Base-by-base conservation (phyloP, 2,888 invertebrate genomes). In the Drosophila niveifrons region DNA sequence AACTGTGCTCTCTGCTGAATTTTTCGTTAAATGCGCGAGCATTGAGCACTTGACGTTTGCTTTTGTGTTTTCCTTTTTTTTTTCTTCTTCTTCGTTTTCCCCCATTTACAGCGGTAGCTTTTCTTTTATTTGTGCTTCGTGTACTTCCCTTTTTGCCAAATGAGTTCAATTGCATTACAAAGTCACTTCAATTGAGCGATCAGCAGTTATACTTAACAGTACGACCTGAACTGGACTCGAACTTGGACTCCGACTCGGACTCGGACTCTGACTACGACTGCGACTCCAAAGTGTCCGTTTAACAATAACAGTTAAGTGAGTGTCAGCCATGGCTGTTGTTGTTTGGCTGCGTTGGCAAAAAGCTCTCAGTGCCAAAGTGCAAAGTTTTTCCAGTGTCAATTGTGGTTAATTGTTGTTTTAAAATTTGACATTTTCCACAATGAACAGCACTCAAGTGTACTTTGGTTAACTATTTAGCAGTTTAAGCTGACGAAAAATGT, bases 151-250 rank as follows among this genome's bases (percentile, higher is more conserved):
- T 62, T 10, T 9, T 50, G 31, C 57, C 57, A 75, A 87, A 78
- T 82, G 84, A 75, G 78, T 84, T 82, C 87, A 75, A 82, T 82
- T 82, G 82, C 86, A 82, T 84, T 75, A 75, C 75, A 86, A 82
- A 83, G 74, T 77, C 83, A 74, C 67, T 86, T 68, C 66, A 80
- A 72, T 77, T 56, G 63, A 72, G 50, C 82, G 79, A 84, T 81
- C 84, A 72, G 79, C 68, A 58, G 50, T 59, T 59, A 56, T 56
- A 53, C 48, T 67, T 71, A 72, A 76, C 72, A 65, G 55, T 3
- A 52, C 61, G 58, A 72, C 64, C 72, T 55, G 57, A 23, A 48
- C 39, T n/a, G 17, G 23, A 29, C 13, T 17, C 18, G 50, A n/a
- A 18, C 17, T 10, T 2, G 23, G 41, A 58, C 48, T 15, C 2